Evolutionary conservation across 2,888 invertebrate species (phyloP).

Genomic region (Anaspis maculata): DNA sequence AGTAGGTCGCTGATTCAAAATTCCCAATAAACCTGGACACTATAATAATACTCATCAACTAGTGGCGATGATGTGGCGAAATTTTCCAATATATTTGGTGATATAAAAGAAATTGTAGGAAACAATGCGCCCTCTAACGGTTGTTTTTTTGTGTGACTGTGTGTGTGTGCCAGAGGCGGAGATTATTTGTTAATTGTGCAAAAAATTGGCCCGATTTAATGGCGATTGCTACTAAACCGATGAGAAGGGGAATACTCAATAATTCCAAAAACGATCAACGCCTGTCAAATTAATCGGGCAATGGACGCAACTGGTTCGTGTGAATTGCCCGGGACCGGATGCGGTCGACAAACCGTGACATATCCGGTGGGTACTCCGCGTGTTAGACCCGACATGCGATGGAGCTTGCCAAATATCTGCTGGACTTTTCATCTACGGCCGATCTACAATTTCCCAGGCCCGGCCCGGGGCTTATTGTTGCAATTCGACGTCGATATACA

Average conservation of each 20-base stretch:
- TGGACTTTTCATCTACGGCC: slow-evolving; percentile 6
- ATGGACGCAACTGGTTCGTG: slow-evolving; percentile 8
- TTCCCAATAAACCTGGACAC: too few species aligned
- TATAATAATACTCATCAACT: too few species aligned
- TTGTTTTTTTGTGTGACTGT: too few species aligned
- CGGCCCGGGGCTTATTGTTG: background rate
- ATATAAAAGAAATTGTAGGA: too few species aligned
- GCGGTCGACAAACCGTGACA: slow-evolving; percentile 10
- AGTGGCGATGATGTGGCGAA: too few species aligned
- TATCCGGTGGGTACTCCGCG: slow-evolving; percentile 9
- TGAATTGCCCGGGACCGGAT: slow-evolving; percentile 7
- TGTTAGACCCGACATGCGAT: slow-evolving; percentile 5
- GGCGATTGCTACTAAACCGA: background rate
- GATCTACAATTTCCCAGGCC: background rate
- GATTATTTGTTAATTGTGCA: too few species aligned
- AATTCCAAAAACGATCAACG: background rate
- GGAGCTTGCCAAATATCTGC: slow-evolving; percentile 6
- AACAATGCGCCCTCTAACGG: too few species aligned
- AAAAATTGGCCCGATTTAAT: too few species aligned
- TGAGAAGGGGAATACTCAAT: background rate
- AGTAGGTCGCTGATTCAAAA: too few species aligned
- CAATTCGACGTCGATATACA: too few species aligned
- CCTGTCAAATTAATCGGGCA: slow-evolving; percentile 12
- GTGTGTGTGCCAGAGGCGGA: too few species aligned
- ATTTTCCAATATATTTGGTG: too few species aligned